phyloP scores from a whole-genome alignment of 2,888 invertebrate species.

The Nesidiocoris tenuis region DNA sequence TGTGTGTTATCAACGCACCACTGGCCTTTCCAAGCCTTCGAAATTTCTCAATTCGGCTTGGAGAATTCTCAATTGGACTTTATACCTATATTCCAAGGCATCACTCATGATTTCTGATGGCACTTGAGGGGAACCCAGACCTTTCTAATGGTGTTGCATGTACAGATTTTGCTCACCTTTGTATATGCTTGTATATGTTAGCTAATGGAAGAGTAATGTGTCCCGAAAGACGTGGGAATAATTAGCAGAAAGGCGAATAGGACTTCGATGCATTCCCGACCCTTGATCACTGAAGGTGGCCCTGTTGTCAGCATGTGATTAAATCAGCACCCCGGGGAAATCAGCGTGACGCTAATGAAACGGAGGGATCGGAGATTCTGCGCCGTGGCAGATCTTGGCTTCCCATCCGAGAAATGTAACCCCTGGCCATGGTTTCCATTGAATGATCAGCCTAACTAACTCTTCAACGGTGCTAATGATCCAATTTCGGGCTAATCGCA shows the following conservation, averaged over 20 bases:
- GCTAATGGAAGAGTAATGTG: background rate
- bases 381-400: too few species aligned
- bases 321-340: conserved; percentile 18
- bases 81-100: too few species aligned
- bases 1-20: too few species aligned
- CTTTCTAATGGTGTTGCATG: too few species aligned
- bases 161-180: background rate
- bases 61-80: too few species aligned
- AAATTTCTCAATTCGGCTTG: too few species aligned
- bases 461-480: conserved; percentile 34
- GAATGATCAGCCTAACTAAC: conserved; percentile 20
- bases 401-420: too few species aligned
- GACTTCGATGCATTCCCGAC: background rate
- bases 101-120: too few species aligned
- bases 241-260: background rate
- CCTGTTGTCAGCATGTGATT: conserved; percentile 33
- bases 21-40: too few species aligned
- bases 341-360: conserved; percentile 29
- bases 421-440: background rate
- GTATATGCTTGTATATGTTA: background rate
- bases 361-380: background rate
- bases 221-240: background rate
- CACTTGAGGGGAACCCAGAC: too few species aligned
- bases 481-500: too few species aligned
- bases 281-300: background rate